A percentile compares a stretch with the other conserved stretches of the same genome.
These are phyloP conservation scores for Rhodeus uyekii DNA, from an alignment of 2,797 vertebrate genomes.

Conservation along the genomic window DNA sequence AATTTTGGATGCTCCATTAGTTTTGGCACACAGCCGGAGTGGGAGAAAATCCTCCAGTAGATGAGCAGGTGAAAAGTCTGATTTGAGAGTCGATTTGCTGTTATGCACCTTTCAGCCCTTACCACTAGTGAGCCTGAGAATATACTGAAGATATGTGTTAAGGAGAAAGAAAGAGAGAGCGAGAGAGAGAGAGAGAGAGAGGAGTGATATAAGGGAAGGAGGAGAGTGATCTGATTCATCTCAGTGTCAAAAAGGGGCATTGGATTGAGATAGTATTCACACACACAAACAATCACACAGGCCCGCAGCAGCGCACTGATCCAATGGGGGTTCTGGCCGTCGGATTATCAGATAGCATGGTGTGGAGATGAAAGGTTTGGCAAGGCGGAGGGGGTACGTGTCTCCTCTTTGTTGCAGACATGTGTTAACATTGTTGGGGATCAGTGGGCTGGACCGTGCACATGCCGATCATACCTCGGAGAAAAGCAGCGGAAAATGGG, in stretches of 20 bases:
- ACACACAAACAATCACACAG: not conserved
- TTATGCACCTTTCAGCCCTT: not conserved
- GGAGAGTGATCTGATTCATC: constrained; percentile 12
- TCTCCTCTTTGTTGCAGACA: constrained; percentile 59
- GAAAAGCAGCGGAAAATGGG: constrained; percentile 58
- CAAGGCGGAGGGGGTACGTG: constrained; percentile 19
- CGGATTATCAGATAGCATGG: constrained; percentile 48
- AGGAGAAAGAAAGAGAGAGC: not conserved
- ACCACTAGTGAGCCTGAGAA: not conserved
- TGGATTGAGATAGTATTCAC: not conserved
- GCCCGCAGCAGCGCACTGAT: not conserved
- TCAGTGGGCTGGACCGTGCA: constrained; percentile 43
- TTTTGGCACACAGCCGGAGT: not conserved
- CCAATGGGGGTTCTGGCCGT: constrained; percentile 24
- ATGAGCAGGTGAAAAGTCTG: not conserved
- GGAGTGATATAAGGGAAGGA: not conserved
- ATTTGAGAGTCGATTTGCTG: too few species aligned
- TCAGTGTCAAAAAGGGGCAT: constrained; percentile 22
- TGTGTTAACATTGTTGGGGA: constrained; percentile 58
- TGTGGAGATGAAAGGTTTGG: constrained; percentile 57
- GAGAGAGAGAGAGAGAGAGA: not conserved
- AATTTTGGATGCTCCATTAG: not conserved
- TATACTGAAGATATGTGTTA: not conserved
- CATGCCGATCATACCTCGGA: constrained; percentile 55
- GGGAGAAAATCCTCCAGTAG: not conserved